Evolutionary conservation across 2,888 invertebrate genomes (phyloP).

Genomic region (Meandrusa payeni): DNA sequence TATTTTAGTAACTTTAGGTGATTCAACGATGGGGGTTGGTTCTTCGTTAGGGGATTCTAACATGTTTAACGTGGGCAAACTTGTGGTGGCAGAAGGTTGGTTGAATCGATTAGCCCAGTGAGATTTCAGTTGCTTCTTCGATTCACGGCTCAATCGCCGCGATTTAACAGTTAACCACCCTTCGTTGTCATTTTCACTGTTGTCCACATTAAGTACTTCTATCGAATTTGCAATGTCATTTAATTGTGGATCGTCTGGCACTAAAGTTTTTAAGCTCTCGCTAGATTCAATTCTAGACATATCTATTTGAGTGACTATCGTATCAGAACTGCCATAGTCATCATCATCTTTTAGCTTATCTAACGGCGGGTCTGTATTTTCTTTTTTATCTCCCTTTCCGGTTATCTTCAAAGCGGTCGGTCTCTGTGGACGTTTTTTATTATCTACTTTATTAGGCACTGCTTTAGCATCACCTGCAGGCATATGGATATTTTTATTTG

Average conservation of each 20-base stretch:
- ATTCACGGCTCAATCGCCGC: slow-evolving; percentile 81
- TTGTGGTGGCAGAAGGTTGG: slow-evolving; percentile 91
- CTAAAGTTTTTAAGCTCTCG: slow-evolving; percentile 72
- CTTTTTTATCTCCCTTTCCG: slow-evolving; percentile 54
- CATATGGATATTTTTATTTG: slow-evolving; percentile 46
- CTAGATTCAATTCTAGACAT: slow-evolving; percentile 72
- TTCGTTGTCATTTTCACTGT: slow-evolving; percentile 74
- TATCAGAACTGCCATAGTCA: slow-evolving; percentile 80
- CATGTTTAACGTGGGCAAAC: slow-evolving; percentile 86
- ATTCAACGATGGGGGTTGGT: slow-evolving; percentile 43
- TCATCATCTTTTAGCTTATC: slow-evolving; percentile 60
- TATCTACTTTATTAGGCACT: slow-evolving; percentile 45
- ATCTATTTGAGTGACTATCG: slow-evolving; percentile 70
- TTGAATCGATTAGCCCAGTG: slow-evolving; percentile 89
- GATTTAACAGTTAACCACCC: slow-evolving; percentile 96
- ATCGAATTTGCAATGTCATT: slow-evolving; percentile 62
- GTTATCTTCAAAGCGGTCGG: slow-evolving; percentile 58
- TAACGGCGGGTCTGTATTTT: slow-evolving; percentile 42
- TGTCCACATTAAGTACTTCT: slow-evolving; percentile 72
- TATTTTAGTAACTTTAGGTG: slow-evolving; percentile 37
- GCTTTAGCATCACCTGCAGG: slow-evolving; percentile 57
- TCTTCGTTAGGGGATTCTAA: slow-evolving; percentile 74
- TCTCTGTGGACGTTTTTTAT: slow-evolving; percentile 52
- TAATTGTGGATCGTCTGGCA: slow-evolving; percentile 58
- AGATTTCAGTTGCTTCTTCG: slow-evolving; percentile 82